These are phyloP conservation scores for Speoplatyrhinus poulsoni DNA, from an alignment of 2,113 vertebrate species.

Conservation along the genomic window DNA sequence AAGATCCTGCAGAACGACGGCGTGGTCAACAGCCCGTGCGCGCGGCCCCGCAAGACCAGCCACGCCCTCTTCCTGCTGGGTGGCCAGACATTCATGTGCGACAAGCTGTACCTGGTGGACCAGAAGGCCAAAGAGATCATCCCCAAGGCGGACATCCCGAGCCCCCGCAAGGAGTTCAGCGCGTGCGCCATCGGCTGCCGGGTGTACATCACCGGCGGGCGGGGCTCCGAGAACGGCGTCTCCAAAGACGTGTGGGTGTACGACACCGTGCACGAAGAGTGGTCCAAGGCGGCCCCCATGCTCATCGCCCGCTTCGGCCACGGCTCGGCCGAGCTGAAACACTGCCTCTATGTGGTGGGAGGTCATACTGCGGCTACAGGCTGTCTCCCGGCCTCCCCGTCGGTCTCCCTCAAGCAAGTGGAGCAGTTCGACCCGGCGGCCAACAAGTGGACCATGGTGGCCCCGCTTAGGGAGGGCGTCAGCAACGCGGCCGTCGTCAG, in stretches of 20 bases:
- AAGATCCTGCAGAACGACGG: conserved; percentile 86
- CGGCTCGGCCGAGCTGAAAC: conserved; percentile 82
- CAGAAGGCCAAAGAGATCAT: conserved; percentile 85
- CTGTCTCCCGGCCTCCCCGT: conserved; percentile 82
- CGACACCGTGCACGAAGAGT: conserved; percentile 83
- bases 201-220: conserved; percentile 83
- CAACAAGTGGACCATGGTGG: conserved; percentile 86
- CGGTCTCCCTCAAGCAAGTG: conserved; percentile 84
- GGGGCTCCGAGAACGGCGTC: conserved; percentile 83
- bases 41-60: conserved; percentile 81
- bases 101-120: conserved; percentile 84
- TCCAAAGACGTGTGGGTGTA: conserved; percentile 87
- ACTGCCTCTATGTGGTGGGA: conserved; percentile 82
- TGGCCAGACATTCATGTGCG: conserved; percentile 85
- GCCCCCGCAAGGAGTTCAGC: conserved; percentile 85
- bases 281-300: conserved; percentile 85
- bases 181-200: conserved; percentile 85
- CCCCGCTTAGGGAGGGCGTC: conserved; percentile 82
- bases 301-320: conserved; percentile 85
- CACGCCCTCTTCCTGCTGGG: conserved; percentile 83
- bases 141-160: conserved; percentile 83
- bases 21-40: conserved; percentile 80
- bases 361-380: conserved; percentile 83
- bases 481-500: conserved; percentile 86
- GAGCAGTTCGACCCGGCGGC: conserved; percentile 83